Conservation (phyloP, 2,113 vertebrate species). For the Serinus canaria region DNA sequence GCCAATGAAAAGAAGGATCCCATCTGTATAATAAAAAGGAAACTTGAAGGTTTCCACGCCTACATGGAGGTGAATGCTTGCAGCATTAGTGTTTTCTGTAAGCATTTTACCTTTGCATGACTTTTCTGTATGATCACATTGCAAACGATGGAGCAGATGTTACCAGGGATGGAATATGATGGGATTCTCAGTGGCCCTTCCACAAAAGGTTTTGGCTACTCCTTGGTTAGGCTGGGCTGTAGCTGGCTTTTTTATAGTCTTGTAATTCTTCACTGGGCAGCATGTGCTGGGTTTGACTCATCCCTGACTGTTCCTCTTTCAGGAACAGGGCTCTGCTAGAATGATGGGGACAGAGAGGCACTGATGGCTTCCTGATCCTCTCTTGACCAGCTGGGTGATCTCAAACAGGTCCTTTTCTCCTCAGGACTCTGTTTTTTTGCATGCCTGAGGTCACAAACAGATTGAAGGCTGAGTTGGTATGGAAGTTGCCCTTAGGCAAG, state of each 20-base stretch:
- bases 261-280: background rate
- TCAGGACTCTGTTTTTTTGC: background rate
- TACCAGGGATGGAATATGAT: background rate
- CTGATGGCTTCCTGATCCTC: background rate
- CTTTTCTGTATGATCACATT: background rate
- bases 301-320: background rate
- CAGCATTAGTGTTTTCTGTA: slow-evolving; percentile 32
- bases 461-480: background rate
- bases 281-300: background rate
- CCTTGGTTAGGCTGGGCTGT: background rate
- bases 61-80: slow-evolving; percentile 25
- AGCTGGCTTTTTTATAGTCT: background rate
- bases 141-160: background rate
- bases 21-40: slow-evolving; percentile 68
- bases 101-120: background rate
- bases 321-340: background rate
- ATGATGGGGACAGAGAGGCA: too few relatives aligned
- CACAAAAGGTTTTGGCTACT: background rate
- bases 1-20: slow-evolving; percentile 61
- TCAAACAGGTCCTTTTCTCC: background rate
- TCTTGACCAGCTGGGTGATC: background rate
- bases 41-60: slow-evolving; percentile 44
- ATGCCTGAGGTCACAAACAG: background rate
- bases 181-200: background rate
- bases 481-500: background rate